These are phyloP conservation scores for Arctopsyche grandis DNA, from an alignment of 1,140 invertebrate genomes.

Conservation along the genomic window DNA sequence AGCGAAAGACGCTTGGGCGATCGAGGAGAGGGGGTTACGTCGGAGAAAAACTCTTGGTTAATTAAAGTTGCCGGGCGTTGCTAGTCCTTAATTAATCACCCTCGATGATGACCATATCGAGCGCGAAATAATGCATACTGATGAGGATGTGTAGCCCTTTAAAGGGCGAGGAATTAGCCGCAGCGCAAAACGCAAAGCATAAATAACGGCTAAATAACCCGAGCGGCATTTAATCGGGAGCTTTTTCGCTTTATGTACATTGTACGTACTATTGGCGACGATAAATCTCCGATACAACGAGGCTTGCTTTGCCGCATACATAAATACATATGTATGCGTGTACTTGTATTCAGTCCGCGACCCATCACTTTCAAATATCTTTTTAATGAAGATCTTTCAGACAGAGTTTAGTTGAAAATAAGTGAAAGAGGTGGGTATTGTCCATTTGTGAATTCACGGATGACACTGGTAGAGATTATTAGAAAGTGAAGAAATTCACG, in stretches of 20 bases:
- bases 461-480: too few species aligned
- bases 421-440: too few species aligned
- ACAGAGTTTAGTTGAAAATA: too few species aligned
- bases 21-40: background rate
- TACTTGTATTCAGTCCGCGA: too few species aligned
- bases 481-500: too few species aligned
- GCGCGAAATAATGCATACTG: conserved; percentile 9
- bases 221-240: background rate
- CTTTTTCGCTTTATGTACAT: background rate
- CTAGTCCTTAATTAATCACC: background rate
- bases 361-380: too few species aligned
- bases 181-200: background rate
- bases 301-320: background rate
- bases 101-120: background rate
- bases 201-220: conserved; percentile 1
- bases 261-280: background rate
- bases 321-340: too few species aligned
- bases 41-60: background rate
- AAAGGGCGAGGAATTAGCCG: background rate
- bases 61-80: background rate
- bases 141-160: background rate
- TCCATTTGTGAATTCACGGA: too few species aligned
- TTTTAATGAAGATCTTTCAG: too few species aligned
- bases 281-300: background rate
- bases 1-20: background rate